Evolutionary conservation across 2,797 vertebrate species (phyloP), one percentile per base, ranked within the genome.

Genomic region (Enteromius viviparus): DNA sequence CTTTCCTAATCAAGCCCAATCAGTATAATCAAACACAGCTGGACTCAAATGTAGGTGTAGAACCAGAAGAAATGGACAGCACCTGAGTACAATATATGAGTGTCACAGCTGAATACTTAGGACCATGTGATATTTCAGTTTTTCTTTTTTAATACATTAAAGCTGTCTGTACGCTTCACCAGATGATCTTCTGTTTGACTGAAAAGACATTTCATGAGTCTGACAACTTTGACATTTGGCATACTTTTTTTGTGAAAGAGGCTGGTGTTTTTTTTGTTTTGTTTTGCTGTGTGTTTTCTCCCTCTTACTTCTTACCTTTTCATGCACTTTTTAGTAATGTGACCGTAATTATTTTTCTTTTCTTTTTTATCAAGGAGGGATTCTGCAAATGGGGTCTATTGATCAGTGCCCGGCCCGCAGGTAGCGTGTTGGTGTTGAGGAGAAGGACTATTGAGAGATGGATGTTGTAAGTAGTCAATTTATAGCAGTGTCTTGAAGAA

Each of bases 391-490:
- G 19, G 14, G 34, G 47, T 9, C 17, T 74, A 45, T 29, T 29
- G 80, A 75, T 75, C 58, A 10, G 42, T 37, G 7, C 19, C n/a
- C 34, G 40, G 11, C 29, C 40, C 23, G 6, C 62, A 81, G 32
- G 40, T 4, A 68, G 32, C 1, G n/a, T 21, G 14, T 34, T 26
- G 15, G 45, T 8, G 37, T 34, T 53, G 60, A 83, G 89, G 80
- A 85, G 66, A 23, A 84, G 80, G 85, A 69, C 77, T 72, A 51
- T 19, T 84, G 85, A 88, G 45, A 60, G 11, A 78, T 29, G 34
- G 58, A 65, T 14, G n/a, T 86, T 91, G 88, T 87, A 89, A 88
- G 84, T 89, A 86, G 87, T 84, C 92, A 88, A 91, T 92, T 92
- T 47, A 55, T 32, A 72, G 62, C 40, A 42, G 3, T 19, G 58